phyloP scores from a whole-genome alignment of 2,888 invertebrate genomes.

The Pogonocherus hispidulus region DNA sequence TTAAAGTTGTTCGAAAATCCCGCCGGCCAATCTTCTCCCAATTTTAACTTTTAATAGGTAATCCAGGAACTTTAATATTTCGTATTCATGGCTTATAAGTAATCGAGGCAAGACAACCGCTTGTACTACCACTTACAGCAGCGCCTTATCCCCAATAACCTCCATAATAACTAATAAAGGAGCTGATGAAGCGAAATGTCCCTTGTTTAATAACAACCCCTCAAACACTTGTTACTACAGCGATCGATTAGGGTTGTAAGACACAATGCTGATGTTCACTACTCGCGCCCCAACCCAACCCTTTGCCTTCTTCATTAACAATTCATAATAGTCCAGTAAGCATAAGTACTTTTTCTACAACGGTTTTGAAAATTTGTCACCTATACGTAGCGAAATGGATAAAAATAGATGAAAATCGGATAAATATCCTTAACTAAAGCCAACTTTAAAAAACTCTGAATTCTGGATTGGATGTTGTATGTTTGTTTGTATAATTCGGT shows the following conservation, averaged over 20 bases:
- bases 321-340: too few species aligned
- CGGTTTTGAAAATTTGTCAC: too few species aligned
- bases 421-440: too few species aligned
- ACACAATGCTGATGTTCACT: conserved; percentile 50
- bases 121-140: conserved; percentile 52
- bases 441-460: too few species aligned
- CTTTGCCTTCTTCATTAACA: not conserved
- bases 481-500: too few species aligned
- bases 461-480: too few species aligned
- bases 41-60: conserved; percentile 53
- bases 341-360: too few species aligned
- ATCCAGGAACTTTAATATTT: conserved; percentile 48
- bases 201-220: conserved; percentile 65
- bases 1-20: conserved; percentile 9
- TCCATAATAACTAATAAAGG: conserved; percentile 65
- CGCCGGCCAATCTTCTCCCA: conserved; percentile 46
- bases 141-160: conserved; percentile 58
- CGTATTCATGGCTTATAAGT: conserved; percentile 55
- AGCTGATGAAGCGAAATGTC: conserved; percentile 67
- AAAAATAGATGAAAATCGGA: too few species aligned
- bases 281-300: conserved; percentile 16
- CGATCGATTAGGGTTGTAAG: conserved; percentile 58
- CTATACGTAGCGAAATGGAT: too few species aligned
- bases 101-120: conserved; percentile 52
- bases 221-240: conserved; percentile 61